Percentiles rank a stretch among this genome's conserved stretches.
Conservation (phyloP, 2,888 invertebrate species). For the Sesamia inferens region DNA sequence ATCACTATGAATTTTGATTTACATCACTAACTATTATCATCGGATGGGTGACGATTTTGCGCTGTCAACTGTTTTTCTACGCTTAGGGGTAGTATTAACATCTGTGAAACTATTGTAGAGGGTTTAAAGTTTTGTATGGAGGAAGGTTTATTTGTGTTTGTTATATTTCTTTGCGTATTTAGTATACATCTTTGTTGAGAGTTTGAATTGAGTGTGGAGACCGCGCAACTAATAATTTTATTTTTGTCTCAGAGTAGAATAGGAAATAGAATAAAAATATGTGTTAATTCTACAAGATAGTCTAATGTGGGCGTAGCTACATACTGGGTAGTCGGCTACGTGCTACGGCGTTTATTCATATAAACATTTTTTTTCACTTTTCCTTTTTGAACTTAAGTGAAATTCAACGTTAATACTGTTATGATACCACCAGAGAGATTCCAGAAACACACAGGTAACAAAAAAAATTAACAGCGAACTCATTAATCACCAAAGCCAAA, state of each 20-base stretch:
- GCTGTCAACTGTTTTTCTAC: constrained; percentile 69
- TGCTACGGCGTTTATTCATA: constrained; percentile 2
- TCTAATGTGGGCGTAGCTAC: neutral
- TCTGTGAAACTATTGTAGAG: constrained; percentile 82
- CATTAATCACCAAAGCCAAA: constrained; percentile 13
- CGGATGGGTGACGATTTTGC: constrained; percentile 76
- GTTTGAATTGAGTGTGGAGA: neutral
- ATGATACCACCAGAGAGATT: neutral
- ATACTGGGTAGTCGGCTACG: neutral
- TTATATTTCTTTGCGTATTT: constrained; percentile 11
- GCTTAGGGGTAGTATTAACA: constrained; percentile 68
- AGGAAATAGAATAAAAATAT: neutral
- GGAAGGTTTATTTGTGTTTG: constrained; percentile 5
- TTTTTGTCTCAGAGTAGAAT: neutral
- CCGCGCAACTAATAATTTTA: neutral
- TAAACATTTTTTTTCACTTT: neutral
- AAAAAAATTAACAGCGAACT: neutral
- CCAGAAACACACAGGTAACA: neutral
- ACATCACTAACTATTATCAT: constrained; percentile 81
- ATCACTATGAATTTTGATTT: constrained; percentile 81
- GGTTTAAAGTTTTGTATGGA: constrained; percentile 70
- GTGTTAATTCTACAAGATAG: neutral
- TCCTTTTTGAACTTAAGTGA: neutral
- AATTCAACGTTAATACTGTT: neutral
- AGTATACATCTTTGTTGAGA: neutral